Evolutionary conservation across 2,113 vertebrate species (phyloP).

Genomic region (Urocitellus parryii): DNA sequence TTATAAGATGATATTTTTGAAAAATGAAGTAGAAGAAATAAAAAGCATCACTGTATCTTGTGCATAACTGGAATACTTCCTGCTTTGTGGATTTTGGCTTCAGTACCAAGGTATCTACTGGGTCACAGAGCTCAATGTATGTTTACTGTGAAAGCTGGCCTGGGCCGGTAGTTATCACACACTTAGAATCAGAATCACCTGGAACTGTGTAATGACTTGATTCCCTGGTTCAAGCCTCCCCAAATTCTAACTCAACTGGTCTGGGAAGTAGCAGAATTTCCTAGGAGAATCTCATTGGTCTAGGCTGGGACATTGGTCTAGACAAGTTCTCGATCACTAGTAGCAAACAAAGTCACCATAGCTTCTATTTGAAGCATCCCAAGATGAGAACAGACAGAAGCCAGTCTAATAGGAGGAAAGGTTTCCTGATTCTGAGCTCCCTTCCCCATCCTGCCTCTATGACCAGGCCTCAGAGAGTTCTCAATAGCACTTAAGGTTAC

Average conservation of each 20-base stretch:
- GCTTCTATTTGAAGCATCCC: neutral
- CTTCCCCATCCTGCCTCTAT: neutral
- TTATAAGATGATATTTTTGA: constrained; percentile 3
- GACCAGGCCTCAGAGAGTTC: neutral
- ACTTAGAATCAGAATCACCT: neutral
- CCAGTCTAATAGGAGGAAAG: neutral
- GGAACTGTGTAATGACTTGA: neutral
- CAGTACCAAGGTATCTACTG: neutral
- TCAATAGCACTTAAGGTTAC: neutral
- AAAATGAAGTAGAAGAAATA: constrained; percentile 9
- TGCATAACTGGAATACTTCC: neutral
- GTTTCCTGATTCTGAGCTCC: neutral
- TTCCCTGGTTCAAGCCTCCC: neutral
- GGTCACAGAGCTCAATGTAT: neutral
- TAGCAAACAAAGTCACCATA: neutral
- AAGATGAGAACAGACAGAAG: neutral
- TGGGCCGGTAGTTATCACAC: neutral
- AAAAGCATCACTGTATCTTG: neutral
- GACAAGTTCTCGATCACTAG: neutral
- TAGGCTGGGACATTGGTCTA: neutral
- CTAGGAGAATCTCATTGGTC: neutral
- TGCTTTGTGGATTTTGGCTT: neutral
- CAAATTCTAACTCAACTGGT: neutral
- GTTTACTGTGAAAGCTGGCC: neutral
- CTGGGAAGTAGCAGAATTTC: constrained; percentile 22